Evolutionary conservation across 1,140 invertebrate genomes (phyloP).

Genomic region (Drosophila carrolli): DNA sequence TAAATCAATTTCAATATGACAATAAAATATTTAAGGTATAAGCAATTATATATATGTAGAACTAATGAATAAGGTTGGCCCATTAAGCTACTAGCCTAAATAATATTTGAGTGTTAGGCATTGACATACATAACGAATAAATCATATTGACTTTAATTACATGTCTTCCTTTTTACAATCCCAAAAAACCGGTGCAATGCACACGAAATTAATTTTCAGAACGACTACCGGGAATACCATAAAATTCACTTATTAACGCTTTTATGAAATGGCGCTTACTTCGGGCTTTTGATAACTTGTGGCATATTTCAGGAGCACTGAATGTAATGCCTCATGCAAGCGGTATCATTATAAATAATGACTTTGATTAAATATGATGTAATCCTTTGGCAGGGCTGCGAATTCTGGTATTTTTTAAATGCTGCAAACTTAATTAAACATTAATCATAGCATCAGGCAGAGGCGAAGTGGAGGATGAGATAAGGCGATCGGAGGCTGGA

Average conservation of each 20-base stretch:
- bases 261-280: slow-evolving; percentile 32
- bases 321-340: slow-evolving; percentile 23
- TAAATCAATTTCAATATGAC: slow-evolving; percentile 4
- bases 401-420: slow-evolving; percentile 24
- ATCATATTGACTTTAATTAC: too few relatives aligned
- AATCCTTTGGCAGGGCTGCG: slow-evolving; percentile 47
- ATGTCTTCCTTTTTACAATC: background rate
- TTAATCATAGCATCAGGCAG: slow-evolving; percentile 58
- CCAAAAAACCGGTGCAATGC: background rate
- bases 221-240: background rate
- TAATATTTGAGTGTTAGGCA: too few relatives aligned
- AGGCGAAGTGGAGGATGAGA: background rate
- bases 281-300: slow-evolving; percentile 42
- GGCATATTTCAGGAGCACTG: slow-evolving; percentile 35
- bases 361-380: slow-evolving; percentile 76
- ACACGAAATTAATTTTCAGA: slow-evolving; percentile 25
- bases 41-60: too few relatives aligned
- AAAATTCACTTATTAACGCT: slow-evolving; percentile 38
- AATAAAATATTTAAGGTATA: background rate
- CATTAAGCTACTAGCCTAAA: too few relatives aligned
- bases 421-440: slow-evolving; percentile 75
- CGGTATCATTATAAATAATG: slow-evolving; percentile 77
- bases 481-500: slow-evolving; percentile 44
- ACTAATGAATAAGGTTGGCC: too few relatives aligned
- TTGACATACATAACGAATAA: background rate